Conservation (phyloP, 1,140 invertebrate species). For the Zaprionus ghesquierei region DNA sequence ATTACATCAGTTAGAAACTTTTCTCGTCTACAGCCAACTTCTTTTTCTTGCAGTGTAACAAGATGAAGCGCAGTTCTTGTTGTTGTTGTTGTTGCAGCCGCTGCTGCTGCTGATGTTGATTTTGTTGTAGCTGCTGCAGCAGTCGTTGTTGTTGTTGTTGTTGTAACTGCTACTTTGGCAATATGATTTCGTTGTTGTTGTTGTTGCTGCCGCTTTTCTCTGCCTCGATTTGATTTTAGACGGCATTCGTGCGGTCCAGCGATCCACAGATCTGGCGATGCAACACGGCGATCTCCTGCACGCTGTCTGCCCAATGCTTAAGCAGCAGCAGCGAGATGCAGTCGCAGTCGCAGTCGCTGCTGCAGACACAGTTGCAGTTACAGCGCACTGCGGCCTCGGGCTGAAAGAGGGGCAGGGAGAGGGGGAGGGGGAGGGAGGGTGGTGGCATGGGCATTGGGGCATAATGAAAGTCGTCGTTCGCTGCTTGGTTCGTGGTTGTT, state of each 20-base stretch:
- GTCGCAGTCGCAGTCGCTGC: constrained; percentile 19
- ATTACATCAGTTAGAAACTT: neutral
- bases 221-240: constrained; percentile 67
- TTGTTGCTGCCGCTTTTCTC: constrained; percentile 52
- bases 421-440: neutral
- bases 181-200: constrained; percentile 71
- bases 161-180: constrained; percentile 72
- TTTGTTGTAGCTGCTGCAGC: constrained; percentile 33
- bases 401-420: neutral
- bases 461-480: constrained; percentile 63
- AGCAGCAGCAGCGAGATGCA: constrained; percentile 7
- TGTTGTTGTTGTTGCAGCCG: too few species aligned
- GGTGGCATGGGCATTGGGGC: constrained; percentile 29
- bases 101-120: constrained; percentile 31
- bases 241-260: constrained; percentile 59
- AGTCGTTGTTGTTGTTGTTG: constrained; percentile 33
- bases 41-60: constrained; percentile 59
- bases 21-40: neutral
- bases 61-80: constrained; percentile 55
- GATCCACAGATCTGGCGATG: constrained; percentile 10
- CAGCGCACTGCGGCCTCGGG: constrained; percentile 4
- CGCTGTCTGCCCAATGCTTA: constrained; percentile 33
- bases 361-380: constrained; percentile 5
- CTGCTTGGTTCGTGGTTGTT: constrained; percentile 30
- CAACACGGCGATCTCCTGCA: too few species aligned